phyloP scores from a whole-genome alignment of 2,113 vertebrate genomes.

The Macquaria ambigua region DNA sequence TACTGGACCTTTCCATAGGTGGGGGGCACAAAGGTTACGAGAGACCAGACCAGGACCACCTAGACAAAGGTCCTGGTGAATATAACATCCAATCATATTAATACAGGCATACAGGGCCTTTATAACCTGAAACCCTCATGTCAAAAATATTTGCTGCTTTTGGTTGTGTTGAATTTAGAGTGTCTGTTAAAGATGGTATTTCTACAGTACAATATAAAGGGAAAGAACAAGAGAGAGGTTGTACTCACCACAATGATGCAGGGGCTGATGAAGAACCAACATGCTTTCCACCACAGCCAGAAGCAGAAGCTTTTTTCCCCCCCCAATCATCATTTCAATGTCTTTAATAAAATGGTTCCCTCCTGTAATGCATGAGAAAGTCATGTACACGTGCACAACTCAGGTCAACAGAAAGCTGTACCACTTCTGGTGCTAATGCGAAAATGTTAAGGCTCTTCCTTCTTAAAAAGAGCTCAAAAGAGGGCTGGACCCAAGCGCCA shows the following conservation, averaged over 20 bases:
- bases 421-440: background rate
- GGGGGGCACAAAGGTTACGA: constrained; percentile 84
- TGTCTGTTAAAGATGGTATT: background rate
- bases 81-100: background rate
- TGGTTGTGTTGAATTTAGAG: background rate
- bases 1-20: constrained; percentile 84
- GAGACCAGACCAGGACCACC: constrained; percentile 91
- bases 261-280: constrained; percentile 93
- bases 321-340: constrained; percentile 97
- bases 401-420: background rate
- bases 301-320: constrained; percentile 86
- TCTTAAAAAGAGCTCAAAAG: no score
- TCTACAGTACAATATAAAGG: background rate
- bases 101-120: background rate
- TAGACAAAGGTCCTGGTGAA: background rate
- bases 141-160: background rate
- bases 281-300: constrained; percentile 94
- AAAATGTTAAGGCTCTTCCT: no score
- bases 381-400: background rate
- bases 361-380: constrained; percentile 78
- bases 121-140: background rate
- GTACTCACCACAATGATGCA: constrained; percentile 86
- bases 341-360: constrained; percentile 92
- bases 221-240: background rate
- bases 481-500: no score